Evolutionary conservation across 2,113 vertebrate species (phyloP), one percentile per base, ranked within the genome.

Genomic region (Willisornis vidua): DNA sequence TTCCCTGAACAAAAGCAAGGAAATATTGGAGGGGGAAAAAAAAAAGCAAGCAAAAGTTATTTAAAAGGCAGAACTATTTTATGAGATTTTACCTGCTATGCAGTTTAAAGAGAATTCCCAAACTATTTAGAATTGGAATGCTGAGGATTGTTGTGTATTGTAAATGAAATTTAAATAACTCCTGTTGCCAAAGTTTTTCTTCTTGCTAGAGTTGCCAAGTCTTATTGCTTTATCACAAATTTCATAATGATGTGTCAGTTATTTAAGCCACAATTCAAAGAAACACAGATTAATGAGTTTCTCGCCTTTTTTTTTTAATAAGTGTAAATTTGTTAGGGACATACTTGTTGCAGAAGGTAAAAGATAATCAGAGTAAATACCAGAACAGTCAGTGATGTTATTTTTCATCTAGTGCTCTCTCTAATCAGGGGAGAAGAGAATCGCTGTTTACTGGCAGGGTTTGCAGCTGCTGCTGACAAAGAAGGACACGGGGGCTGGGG

Each of bases 61-160:
- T 85, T 91, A 79, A 93, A 79, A 59, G 58, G 52, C 67, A 85
- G 49, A 91, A 91, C 51, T 76, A 71, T 85, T 66, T 91, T n/a
- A 96, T 85, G 73, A 93, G 76, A 90, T 94, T 72, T 93, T 91
- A 94, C 89, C 74, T 79, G 67, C 49, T 70, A 10, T 41, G 33
- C 45, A 83, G 45, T 67, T 79, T 65, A 90, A 90, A 85, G 19
- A 93, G 75, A 92, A 94, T 84, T 66, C 74, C 49, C 59, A 71
- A 87, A 74, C 46, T 70, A 77, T 66, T 77, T 76, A 70, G 31
- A 54, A n/a, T 70, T 51, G 76, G 74, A 87, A 78, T 3, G 0
- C 6, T 87, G 87, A 89, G 25, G 20, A 22, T 35, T 84, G 51
- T 84, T 89, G 54, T 14, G 80, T 70, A 51, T 59, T 89, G 73